A percentile compares a stretch with the other conserved stretches of the same genome.
These are phyloP conservation scores for Aquatica leii DNA, from an alignment of 2,888 invertebrate genomes.

Conservation along the genomic window DNA sequence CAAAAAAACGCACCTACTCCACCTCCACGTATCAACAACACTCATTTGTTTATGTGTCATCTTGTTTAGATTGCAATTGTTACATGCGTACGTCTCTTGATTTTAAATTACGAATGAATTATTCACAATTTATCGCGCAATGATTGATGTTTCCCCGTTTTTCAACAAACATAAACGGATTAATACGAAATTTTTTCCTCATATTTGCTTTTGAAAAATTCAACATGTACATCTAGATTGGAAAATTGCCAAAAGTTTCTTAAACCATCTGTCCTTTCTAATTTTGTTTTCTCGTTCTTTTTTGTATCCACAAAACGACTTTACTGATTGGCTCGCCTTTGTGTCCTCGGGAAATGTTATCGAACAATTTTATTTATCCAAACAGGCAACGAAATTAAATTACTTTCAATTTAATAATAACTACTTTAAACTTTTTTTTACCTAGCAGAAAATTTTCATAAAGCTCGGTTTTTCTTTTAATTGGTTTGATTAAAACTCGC, in stretches of 20 bases:
- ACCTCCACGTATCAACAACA: too few species aligned
- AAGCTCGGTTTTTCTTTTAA: too few species aligned
- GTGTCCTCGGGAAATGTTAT: constrained; percentile 13
- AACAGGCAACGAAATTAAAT: constrained; percentile 14
- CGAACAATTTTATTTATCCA: constrained; percentile 21
- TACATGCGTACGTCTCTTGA: constrained; percentile 2
- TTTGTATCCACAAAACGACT: neutral
- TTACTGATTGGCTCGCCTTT: constrained; percentile 6
- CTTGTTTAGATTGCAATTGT: too few species aligned
- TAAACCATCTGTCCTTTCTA: constrained; percentile 12
- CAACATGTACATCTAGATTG: neutral
- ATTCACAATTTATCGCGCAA: constrained; percentile 24
- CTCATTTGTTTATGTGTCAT: too few species aligned
- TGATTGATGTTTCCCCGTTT: constrained; percentile 25
- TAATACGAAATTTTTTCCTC: constrained; percentile 4
- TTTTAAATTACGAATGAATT: constrained; percentile 24
- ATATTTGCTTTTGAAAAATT: neutral
- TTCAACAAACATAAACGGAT: too few species aligned
- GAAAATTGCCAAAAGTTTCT: neutral
- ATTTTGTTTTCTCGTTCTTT: constrained; percentile 14
- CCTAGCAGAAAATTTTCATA: too few species aligned
- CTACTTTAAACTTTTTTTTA: too few species aligned
- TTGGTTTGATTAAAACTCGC: neutral
- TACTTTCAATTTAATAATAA: constrained; percentile 15
- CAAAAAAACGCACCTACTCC: too few species aligned